Evolutionary conservation across 2,888 invertebrate species (phyloP), one percentile per base, ranked within the genome.

Genomic region (Idaea straminata): DNA sequence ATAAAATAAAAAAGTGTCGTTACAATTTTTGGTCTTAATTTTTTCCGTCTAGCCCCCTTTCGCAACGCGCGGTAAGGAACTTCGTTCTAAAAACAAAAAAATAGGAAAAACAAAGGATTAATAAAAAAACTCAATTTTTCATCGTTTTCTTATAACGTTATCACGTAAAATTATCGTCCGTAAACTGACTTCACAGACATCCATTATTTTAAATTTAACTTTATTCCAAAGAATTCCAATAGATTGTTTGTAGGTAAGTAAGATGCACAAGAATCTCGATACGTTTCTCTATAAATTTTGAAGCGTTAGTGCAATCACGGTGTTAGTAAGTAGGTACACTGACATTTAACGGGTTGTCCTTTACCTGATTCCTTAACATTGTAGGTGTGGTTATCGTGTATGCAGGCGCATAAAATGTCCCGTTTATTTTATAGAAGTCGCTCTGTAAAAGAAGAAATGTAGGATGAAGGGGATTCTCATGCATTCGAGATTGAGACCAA

Each of bases 391-490:
- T 83, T 83, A 86, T 81, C 78, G 87, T 82, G 80, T 82, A 85
- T 73, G 86, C 83, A 78, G 89, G 86, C 80, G 86, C 83, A 83
- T 87, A 88, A 86, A 84, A 88, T 73, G 91, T 87, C 80, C 88
- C 92, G 78, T 92, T 92, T 80, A 91, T 86, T 91, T 88, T 92
- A 92, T 92, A 91, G 92, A 92, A 92, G 92, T 92, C 91, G 72
- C 91, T 92, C 92, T 92, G 92, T 65, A 91, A 92, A 91, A 88
- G 77, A 91, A 88, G 81, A 89, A 88, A 82, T 72, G 72, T 72
- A 77, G 73, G 73, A 74, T 77, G 70, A 72, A 75, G 66, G 68
- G 71, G 68, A 25, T 67, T 47, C 59, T 59, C 58, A 6, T 47
- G 47, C 47, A 47, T 47, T 47, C 2, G 10, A 47, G 10, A 13